Evolutionary conservation across 2,888 invertebrate species (phyloP).

Genomic region (Drosophila ustulata): DNA sequence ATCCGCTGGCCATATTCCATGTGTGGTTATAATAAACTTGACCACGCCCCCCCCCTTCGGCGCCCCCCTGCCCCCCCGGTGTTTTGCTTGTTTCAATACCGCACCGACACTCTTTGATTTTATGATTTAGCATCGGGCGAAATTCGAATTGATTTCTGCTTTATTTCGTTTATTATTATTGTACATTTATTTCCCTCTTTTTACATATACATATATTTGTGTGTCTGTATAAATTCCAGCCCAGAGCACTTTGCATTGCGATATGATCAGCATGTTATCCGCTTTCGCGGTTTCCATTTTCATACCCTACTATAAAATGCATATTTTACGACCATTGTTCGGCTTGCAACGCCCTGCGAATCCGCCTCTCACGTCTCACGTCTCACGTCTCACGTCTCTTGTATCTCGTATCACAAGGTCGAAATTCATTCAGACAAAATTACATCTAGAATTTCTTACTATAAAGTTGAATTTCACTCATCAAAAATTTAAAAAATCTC

Average conservation of each 20-base stretch:
- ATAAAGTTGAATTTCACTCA: not conserved
- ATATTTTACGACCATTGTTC: not conserved
- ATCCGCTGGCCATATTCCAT: constrained; percentile 20
- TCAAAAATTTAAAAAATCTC: not conserved
- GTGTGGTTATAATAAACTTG: constrained; percentile 33
- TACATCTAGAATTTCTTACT: not conserved
- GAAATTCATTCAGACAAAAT: not conserved
- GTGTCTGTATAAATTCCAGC: constrained; percentile 21
- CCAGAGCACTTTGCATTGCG: constrained; percentile 53
- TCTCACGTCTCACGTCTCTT: not conserved
- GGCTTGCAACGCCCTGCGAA: not conserved
- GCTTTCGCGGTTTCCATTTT: constrained; percentile 27
- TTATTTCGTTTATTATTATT: constrained; percentile 31
- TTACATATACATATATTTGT: not conserved
- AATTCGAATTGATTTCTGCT: constrained; percentile 27
- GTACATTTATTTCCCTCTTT: constrained; percentile 25
- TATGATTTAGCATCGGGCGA: constrained; percentile 30
- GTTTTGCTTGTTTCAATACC: not conserved
- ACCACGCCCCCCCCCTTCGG: not conserved
- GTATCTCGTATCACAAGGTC: not conserved
- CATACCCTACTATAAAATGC: constrained; percentile 23
- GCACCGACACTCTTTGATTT: constrained; percentile 41
- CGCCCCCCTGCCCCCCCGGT: not conserved
- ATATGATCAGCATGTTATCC: constrained; percentile 63
- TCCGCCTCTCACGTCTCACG: not conserved